Evolutionary conservation across 1,140 invertebrate species (phyloP), one percentile per base, ranked within the genome.

Genomic region (Choristoneura fumiferana): DNA sequence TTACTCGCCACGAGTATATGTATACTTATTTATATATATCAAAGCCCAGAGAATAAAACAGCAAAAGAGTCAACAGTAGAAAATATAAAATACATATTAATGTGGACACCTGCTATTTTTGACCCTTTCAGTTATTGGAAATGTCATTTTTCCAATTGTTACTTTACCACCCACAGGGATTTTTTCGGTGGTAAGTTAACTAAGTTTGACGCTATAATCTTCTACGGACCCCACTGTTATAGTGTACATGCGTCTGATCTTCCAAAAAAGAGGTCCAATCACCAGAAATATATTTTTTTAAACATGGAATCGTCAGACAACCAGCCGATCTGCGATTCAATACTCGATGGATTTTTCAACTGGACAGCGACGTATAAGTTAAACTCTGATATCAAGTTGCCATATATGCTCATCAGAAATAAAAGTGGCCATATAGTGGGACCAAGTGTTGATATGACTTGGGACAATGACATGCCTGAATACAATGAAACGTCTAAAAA

Each of bases 281-380:
- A 75, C 54, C 86, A 89, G 52, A 85, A 86, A 66, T 89, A 76
- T 64, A 77, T 71, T 4, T 84, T 86, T 57, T 71, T 73, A 4
- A 76, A 54, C 29, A 84, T 88, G 10, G 87, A 89, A 73, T 88
- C 86, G 1, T 58, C 81, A 8, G 73, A 78, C 38, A 67, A 84
- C 22, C 87, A 89, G 61, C 84, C 84, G 1, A 57, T 80, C 0
- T 89, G 86, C 57, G 65, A 60, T 0, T 69, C 65, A 57, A 66
- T 14, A 89, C 90, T 78, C n/a, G 62, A 89, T 38, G 61, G 66
- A 15, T 85, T 73, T 52, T 92, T 94, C 76, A 93, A 95, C 65
- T 92, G 92, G 90, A 94, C 93, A 1, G 92, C 90, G 84, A 92
- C 91, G 2, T 95, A 93, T 71, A 90, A 91, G 59, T 77, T 91